Base-by-base conservation (phyloP, 2,113 vertebrate species). In the Dromaius novaehollandiae region DNA sequence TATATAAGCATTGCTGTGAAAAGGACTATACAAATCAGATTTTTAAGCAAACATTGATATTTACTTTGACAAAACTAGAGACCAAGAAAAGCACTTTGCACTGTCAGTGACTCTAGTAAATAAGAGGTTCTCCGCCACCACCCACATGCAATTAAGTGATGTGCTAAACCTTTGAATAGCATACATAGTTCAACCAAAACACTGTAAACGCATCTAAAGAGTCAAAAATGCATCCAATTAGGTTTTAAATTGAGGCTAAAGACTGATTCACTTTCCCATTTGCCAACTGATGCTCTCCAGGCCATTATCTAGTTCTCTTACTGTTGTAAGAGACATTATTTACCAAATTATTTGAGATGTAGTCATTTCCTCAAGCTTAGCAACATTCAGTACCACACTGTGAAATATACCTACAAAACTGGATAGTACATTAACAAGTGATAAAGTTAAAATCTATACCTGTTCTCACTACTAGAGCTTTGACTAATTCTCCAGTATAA, bases 401-500 rank as follows among this genome's bases (percentile, higher is more conserved):
- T 19, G 4, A 75, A 70, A 22, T 26, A 70, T 46, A 75, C 16
- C 74, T 58, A 63, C 42, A 84, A 51, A 71, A 46, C 44, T 1
- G 1, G 83, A 42, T 3, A 36, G 38, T 2, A 53, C 0, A 3
- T 56, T 48, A 83, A n/a, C 4, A 44, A 73, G 30, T 6, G 21
- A 85, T 25, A 70, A 65, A 86, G 5, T 38, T 25, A 25, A 44
- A 38, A 65, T 46, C 3, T 1, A 55, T 97, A 99, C 99, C 99
- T 98, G 99, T 99, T 89, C 99, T 97, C 87, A 99, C 98, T 42
- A 99, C 99, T 64, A 99, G 97, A 76, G 99, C 99, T 96, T 99
- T 99, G 96, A 99, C 99, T 76, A 99, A 96, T 73, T 99, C 99
- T 64, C 99, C 99, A 19, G 99, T 98, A 95, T 99, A 99, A 98